These are phyloP conservation scores for Austrolebias charrua DNA, from an alignment of 2,797 vertebrate genomes.

Conservation along the genomic window DNA sequence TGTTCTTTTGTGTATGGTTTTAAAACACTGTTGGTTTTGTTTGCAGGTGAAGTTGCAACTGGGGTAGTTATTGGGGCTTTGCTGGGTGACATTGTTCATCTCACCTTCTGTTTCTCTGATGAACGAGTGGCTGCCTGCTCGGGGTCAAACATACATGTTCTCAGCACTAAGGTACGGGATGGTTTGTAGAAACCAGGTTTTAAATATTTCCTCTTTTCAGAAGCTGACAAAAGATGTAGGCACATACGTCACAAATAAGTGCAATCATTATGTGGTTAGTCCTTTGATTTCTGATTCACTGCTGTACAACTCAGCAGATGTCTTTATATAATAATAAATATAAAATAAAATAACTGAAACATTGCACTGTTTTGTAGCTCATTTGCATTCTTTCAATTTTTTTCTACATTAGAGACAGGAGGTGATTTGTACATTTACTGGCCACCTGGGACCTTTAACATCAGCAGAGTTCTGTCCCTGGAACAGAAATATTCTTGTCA, in stretches of 20 bases:
- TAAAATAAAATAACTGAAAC: too few relatives aligned
- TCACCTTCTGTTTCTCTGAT: slow-evolving; percentile 74
- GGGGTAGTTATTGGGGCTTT: slow-evolving; percentile 75
- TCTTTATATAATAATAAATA: too few relatives aligned
- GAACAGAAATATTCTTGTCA: slow-evolving; percentile 79
- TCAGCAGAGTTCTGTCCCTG: slow-evolving; percentile 87
- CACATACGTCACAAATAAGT: too few relatives aligned
- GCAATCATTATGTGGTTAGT: too few relatives aligned
- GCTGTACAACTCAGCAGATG: too few relatives aligned
- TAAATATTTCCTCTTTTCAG: too few relatives aligned
- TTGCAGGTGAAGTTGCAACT: slow-evolving; percentile 70
- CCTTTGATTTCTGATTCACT: too few relatives aligned
- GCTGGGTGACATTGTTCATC: slow-evolving; percentile 70
- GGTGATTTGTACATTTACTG: slow-evolving; percentile 70
- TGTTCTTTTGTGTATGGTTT: background rate
- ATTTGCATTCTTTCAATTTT: slow-evolving; percentile 1
- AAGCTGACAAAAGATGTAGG: too few relatives aligned
- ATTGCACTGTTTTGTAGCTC: too few relatives aligned
- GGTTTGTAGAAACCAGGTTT: background rate
- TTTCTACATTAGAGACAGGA: slow-evolving; percentile 59
- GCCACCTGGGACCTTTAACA: slow-evolving; percentile 83
- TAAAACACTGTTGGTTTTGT: slow-evolving; percentile 10
- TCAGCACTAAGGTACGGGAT: slow-evolving; percentile 72
- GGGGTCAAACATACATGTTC: slow-evolving; percentile 60
- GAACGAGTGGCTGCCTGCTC: slow-evolving; percentile 74